Conservation (phyloP, 1,140 invertebrate genomes). For the Tyrophagus putrescentiae region DNA sequence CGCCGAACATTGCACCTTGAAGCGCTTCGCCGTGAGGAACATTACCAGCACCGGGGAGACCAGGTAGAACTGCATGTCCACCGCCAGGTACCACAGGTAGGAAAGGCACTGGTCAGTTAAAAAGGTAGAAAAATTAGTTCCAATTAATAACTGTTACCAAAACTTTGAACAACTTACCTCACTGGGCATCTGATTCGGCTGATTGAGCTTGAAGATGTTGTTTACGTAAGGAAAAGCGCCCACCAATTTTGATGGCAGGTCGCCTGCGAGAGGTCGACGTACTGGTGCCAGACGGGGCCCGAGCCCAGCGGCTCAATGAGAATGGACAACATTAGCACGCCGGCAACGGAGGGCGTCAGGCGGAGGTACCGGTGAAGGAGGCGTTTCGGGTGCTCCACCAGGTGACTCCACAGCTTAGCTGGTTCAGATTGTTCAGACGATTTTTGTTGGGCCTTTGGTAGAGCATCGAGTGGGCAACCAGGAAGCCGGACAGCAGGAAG, state of each 20-base stretch:
- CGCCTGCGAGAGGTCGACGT: slow-evolving; percentile 15
- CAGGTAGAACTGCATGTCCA: slow-evolving; percentile 16
- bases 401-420: too few relatives aligned
- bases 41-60: slow-evolving; percentile 15
- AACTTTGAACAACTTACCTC: not conserved
- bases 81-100: slow-evolving; percentile 16
- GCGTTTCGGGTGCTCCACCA: not conserved
- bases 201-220: slow-evolving; percentile 19
- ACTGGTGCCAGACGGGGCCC: slow-evolving; percentile 23
- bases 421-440: too few relatives aligned
- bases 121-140: not conserved
- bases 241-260: slow-evolving; percentile 25
- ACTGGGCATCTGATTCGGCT: not conserved
- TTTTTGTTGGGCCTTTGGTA: not conserved
- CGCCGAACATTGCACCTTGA: not conserved
- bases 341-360: slow-evolving; percentile 22
- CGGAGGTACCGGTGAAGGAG: slow-evolving; percentile 20
- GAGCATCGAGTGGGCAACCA: slow-evolving; percentile 4
- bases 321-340: slow-evolving; percentile 17
- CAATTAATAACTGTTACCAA: slow-evolving; percentile 6
- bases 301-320: slow-evolving; percentile 22
- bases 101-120: not conserved
- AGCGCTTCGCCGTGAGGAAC: too few relatives aligned
- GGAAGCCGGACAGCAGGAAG: slow-evolving; percentile 14
- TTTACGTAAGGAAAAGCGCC: slow-evolving; percentile 24